phyloP scores from a whole-genome alignment of 2,888 invertebrate species.

The Adelphocoris suturalis region DNA sequence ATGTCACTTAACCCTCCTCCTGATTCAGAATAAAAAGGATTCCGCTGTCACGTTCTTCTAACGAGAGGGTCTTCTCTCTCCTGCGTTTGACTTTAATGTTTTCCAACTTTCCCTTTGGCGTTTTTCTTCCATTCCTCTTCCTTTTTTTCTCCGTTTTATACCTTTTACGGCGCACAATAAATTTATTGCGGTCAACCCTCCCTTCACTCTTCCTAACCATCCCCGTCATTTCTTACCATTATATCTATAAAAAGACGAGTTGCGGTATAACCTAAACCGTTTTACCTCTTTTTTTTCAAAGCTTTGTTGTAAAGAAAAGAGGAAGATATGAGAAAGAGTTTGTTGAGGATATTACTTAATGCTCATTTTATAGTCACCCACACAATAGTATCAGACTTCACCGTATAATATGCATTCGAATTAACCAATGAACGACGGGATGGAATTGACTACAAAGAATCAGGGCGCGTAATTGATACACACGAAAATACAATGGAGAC shows the following conservation, averaged over 20 bases:
- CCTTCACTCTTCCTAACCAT: neutral
- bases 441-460: no score
- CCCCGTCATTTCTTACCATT: neutral
- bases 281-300: neutral
- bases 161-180: slow-evolving; percentile 47
- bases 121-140: neutral
- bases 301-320: neutral
- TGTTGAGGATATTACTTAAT: neutral
- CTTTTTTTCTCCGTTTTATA: neutral
- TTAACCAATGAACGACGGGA: no score
- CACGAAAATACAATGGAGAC: no score
- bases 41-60: slow-evolving; percentile 67
- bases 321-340: neutral
- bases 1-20: slow-evolving; percentile 66
- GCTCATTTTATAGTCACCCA: neutral
- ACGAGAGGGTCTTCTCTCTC: slow-evolving; percentile 9
- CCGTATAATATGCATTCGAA: no score
- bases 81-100: slow-evolving; percentile 68
- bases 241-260: neutral
- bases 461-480: no score
- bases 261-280: neutral
- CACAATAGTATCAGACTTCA: no score
- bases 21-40: slow-evolving; percentile 69
- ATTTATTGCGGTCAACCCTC: slow-evolving; percentile 62
- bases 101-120: slow-evolving; percentile 40